phyloP scores from a whole-genome alignment of 2,113 vertebrate species.

The Hippolais icterina region DNA sequence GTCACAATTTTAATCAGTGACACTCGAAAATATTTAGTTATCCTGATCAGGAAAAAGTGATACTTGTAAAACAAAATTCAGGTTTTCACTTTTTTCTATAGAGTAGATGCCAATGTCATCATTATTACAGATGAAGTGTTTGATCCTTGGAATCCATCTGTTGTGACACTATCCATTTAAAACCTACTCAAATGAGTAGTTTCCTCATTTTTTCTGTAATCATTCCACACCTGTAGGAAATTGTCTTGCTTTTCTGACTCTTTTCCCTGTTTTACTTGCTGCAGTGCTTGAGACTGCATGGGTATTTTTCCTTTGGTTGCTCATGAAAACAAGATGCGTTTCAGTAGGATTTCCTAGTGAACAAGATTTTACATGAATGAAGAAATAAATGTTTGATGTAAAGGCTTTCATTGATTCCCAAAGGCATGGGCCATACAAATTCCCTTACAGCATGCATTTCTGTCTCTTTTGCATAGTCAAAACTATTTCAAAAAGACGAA shows the following conservation, averaged over 20 bases:
- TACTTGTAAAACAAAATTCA: not conserved
- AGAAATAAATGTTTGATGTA: slow-evolving; percentile 60
- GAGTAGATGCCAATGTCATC: not conserved
- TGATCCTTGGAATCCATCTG: not conserved
- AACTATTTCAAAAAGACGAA: not conserved
- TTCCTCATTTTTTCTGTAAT: not conserved
- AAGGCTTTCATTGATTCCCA: slow-evolving; percentile 49
- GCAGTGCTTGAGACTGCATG: not conserved
- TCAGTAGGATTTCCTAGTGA: slow-evolving; percentile 6
- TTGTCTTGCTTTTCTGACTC: not conserved
- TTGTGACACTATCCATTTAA: not conserved
- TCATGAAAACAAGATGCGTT: not conserved
- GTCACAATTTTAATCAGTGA: not conserved
- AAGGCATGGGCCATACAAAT: not conserved
- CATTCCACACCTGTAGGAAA: not conserved
- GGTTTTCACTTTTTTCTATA: not conserved
- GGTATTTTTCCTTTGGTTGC: not conserved
- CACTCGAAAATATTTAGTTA: not conserved
- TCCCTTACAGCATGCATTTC: not conserved
- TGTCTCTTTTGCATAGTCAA: not conserved
- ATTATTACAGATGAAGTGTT: not conserved
- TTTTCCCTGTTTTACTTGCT: not conserved
- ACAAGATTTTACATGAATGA: slow-evolving; percentile 43
- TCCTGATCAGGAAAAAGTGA: not conserved
- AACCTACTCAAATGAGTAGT: not conserved